Evolutionary conservation across 2,113 vertebrate genomes (phyloP).

Genomic region (Xenopus laevis): DNA sequence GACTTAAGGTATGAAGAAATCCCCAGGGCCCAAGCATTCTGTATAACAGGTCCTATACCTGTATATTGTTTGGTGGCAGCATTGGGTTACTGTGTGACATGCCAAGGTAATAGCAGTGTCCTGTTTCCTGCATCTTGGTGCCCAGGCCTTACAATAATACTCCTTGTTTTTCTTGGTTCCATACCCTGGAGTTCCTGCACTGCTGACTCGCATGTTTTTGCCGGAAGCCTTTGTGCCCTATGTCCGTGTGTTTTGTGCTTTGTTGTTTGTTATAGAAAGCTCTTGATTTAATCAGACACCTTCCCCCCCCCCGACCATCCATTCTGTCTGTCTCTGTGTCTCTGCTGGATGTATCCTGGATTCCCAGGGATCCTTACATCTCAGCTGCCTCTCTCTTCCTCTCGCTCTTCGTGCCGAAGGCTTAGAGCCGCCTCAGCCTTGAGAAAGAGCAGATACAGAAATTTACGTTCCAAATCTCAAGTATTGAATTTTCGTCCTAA

Average conservation of each 20-base stretch:
- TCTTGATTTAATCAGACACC: neutral
- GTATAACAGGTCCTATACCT: no score
- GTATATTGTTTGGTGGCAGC: no score
- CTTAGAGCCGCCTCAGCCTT: slow-evolving; percentile 49
- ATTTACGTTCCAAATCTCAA: slow-evolving; percentile 76
- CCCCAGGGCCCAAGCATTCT: no score
- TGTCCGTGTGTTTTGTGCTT: slow-evolving; percentile 17
- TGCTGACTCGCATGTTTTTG: neutral
- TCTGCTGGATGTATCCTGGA: slow-evolving; percentile 42
- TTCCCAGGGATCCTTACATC: slow-evolving; percentile 38
- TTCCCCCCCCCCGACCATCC: slow-evolving; percentile 21
- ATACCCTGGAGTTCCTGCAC: neutral
- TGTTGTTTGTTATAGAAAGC: slow-evolving; percentile 25
- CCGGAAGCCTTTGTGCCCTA: slow-evolving; percentile 2
- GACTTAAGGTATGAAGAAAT: no score
- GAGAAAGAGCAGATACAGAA: slow-evolving; percentile 76
- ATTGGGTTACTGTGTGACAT: neutral
- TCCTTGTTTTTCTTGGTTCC: neutral
- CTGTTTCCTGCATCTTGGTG: neutral
- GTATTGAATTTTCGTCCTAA: slow-evolving; percentile 73
- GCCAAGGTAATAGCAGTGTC: neutral
- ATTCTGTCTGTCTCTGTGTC: slow-evolving; percentile 27
- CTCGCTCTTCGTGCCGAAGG: slow-evolving; percentile 24
- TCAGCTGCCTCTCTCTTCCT: slow-evolving; percentile 40
- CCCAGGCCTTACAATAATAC: neutral